A percentile compares a stretch with the other conserved stretches of the same genome.
These are phyloP conservation scores for Tetheella fluctuosa DNA, from an alignment of 2,888 invertebrate species.

Conservation along the genomic window DNA sequence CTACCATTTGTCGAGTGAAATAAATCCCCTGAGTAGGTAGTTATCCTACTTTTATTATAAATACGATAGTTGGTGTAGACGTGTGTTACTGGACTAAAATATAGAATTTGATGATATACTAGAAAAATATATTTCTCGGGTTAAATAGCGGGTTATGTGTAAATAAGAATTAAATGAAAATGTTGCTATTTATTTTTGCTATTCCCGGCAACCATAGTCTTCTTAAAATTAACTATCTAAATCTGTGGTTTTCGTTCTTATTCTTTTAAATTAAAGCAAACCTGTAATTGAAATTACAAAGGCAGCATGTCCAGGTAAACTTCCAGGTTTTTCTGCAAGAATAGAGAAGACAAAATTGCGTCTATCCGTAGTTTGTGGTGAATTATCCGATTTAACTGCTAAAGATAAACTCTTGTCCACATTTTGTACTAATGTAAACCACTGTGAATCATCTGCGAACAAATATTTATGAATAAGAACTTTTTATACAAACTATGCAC, in stretches of 20 bases:
- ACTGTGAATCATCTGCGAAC: conserved; percentile 7
- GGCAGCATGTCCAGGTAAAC: conserved; percentile 31
- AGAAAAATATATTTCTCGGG: too few species aligned
- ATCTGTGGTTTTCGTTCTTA: neutral
- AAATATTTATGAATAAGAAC: neutral
- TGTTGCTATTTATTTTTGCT: neutral
- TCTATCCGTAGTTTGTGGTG: conserved; percentile 24
- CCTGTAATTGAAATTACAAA: conserved; percentile 37
- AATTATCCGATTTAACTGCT: conserved; percentile 14
- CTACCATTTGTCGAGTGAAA: too few species aligned
- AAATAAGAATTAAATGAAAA: neutral
- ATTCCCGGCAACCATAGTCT: too few species aligned
- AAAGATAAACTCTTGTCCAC: neutral
- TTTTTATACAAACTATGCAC: neutral
- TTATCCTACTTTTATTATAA: too few species aligned
- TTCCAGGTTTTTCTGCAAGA: conserved; percentile 34
- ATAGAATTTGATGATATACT: too few species aligned
- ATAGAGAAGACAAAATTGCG: conserved; percentile 37
- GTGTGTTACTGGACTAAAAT: too few species aligned
- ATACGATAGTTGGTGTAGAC: too few species aligned
- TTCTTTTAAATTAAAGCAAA: conserved; percentile 14
- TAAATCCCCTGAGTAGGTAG: too few species aligned
- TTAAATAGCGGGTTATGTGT: too few species aligned
- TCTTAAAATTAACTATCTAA: neutral
- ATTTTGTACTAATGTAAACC: neutral